phyloP scores from a whole-genome alignment of 2,888 invertebrate species.

The Leptinotarsa haldemani region DNA sequence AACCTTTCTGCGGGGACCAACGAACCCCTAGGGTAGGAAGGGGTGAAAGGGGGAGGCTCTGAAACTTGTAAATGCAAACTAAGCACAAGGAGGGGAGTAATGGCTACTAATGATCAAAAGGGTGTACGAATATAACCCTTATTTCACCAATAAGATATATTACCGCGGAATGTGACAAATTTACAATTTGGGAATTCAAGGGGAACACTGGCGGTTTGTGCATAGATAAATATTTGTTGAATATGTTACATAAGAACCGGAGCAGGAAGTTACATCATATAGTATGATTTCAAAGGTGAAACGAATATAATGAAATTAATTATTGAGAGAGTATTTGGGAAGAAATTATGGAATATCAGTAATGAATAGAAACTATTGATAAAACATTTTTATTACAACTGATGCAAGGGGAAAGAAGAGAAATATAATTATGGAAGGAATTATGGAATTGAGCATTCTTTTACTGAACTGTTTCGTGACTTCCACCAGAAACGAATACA shows the following conservation, averaged over 20 bases:
- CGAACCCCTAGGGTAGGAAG: slow-evolving; percentile 54
- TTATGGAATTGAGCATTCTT: no score
- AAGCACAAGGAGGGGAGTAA: slow-evolving; percentile 65
- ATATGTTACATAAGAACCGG: background rate
- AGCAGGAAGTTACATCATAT: background rate
- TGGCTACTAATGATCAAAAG: slow-evolving; percentile 65
- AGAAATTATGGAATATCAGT: no score
- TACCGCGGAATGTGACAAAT: slow-evolving; percentile 63
- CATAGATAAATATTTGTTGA: slow-evolving; percentile 16
- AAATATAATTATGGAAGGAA: no score
- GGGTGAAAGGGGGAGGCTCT: slow-evolving; percentile 42
- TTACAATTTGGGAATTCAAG: slow-evolving; percentile 61
- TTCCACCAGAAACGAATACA: no score
- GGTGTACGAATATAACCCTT: slow-evolving; percentile 64
- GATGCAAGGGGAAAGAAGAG: no score
- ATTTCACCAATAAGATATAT: slow-evolving; percentile 64
- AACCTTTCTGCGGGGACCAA: slow-evolving; percentile 62
- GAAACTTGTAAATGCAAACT: slow-evolving; percentile 67
- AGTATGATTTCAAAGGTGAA: no score
- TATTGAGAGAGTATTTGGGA: no score
- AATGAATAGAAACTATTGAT: no score
- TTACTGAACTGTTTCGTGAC: no score
- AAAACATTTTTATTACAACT: no score
- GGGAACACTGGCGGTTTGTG: slow-evolving; percentile 26
- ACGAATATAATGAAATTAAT: no score